These are phyloP conservation scores for Coenobita brevimanus DNA, from an alignment of 1,140 invertebrate genomes.

Conservation along the genomic window DNA sequence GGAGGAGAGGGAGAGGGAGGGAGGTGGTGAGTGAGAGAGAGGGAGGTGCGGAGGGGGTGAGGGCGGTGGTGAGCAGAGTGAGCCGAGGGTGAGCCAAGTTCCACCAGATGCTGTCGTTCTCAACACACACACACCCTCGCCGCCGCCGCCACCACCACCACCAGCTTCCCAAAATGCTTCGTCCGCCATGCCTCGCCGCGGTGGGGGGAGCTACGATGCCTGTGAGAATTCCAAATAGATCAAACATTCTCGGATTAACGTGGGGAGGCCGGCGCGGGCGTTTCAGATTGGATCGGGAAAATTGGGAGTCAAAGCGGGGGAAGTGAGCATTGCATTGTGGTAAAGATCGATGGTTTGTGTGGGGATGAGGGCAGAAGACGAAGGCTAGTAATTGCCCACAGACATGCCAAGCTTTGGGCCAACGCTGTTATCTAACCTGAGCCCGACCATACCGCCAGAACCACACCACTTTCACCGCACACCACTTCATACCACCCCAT, in stretches of 20 bases:
- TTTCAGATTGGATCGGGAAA: constrained; percentile 65
- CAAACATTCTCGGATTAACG: constrained; percentile 66
- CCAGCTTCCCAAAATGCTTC: constrained; percentile 41
- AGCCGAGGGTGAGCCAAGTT: constrained; percentile 54
- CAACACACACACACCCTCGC: constrained; percentile 46
- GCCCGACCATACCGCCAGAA: constrained; percentile 25
- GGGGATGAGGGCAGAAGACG: constrained; percentile 61
- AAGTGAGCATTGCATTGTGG: constrained; percentile 64
- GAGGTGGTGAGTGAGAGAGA: neutral
- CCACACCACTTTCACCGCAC: neutral
- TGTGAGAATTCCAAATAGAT: constrained; percentile 54
- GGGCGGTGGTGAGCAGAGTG: neutral
- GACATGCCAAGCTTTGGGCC: constrained; percentile 62
- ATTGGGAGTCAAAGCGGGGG: constrained; percentile 44
- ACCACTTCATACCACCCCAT: neutral
- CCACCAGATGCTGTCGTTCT: constrained; percentile 65
- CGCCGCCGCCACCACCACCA: neutral
- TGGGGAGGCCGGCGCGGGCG: constrained; percentile 40
- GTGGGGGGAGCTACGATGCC: constrained; percentile 35
- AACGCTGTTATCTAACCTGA: constrained; percentile 56
- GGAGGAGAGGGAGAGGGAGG: neutral
- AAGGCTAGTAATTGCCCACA: constrained; percentile 63
- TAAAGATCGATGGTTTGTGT: constrained; percentile 64
- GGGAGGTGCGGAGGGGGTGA: neutral
- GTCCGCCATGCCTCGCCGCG: constrained; percentile 10